Evolutionary conservation across 2,113 vertebrate species (phyloP).

Genomic region (Lanius collurio): DNA sequence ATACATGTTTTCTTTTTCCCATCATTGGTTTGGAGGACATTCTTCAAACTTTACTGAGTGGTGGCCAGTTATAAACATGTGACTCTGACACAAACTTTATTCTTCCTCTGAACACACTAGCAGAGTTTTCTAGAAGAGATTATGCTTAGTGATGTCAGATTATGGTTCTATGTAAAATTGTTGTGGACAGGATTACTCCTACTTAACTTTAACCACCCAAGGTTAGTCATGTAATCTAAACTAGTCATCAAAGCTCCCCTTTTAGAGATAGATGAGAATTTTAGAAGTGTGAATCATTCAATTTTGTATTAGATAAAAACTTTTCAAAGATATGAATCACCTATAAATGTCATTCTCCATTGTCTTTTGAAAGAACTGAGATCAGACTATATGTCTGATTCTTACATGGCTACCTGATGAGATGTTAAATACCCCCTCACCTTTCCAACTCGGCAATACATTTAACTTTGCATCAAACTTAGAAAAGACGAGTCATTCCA

Average conservation of each 20-base stretch:
- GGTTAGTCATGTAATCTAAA: not conserved
- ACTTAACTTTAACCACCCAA: not conserved
- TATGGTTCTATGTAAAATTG: not conserved
- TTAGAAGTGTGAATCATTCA: not conserved
- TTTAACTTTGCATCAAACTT: not conserved
- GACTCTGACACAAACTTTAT: not conserved
- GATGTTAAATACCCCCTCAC: not conserved
- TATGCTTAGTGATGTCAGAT: not conserved
- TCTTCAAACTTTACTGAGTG: not conserved
- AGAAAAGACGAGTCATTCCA: not conserved
- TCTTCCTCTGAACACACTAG: not conserved
- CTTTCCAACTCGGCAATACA: not conserved
- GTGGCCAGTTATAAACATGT: not conserved
- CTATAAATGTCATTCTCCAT: not conserved
- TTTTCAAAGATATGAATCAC: not conserved
- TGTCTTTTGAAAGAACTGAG: not conserved
- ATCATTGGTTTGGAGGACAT: not conserved
- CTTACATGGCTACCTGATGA: not conserved
- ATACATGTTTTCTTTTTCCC: not conserved
- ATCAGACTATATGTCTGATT: not conserved
- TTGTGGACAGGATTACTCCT: not conserved
- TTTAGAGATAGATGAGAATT: not conserved
- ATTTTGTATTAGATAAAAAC: not conserved
- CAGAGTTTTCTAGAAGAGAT: not conserved
- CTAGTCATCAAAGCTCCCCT: not conserved